Evolutionary conservation across 2,113 vertebrate species (phyloP).

Genomic region (Vidua chalybeata): DNA sequence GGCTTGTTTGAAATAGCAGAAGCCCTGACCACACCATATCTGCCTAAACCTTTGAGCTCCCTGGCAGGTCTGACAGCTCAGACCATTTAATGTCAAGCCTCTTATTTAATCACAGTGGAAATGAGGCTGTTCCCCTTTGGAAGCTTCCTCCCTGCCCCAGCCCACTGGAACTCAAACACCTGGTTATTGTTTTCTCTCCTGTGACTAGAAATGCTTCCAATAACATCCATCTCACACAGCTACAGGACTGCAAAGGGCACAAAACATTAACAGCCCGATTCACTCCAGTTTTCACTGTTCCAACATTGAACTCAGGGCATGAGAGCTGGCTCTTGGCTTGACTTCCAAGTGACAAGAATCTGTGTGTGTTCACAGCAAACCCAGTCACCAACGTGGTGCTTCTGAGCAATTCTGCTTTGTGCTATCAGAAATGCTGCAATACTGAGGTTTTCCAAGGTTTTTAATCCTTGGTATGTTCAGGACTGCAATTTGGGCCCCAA

Average conservation of each 20-base stretch:
- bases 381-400: background rate
- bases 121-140: background rate
- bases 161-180: background rate
- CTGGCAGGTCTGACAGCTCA: background rate
- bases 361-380: fast-evolving
- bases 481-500: background rate
- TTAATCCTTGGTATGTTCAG: background rate
- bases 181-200: background rate
- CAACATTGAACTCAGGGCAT: fast-evolving
- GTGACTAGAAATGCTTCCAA: background rate
- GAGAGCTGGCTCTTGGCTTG: background rate
- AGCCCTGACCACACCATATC: background rate
- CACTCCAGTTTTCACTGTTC: background rate
- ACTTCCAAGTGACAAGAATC: background rate
- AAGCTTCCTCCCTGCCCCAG: background rate
- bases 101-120: background rate
- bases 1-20: fast-evolving
- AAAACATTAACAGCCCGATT: background rate
- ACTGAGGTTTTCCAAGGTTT: background rate
- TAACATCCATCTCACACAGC: background rate
- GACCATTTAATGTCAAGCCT: background rate
- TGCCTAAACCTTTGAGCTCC: background rate
- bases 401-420: background rate
- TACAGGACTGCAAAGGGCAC: background rate
- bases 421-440: background rate